Conservation (phyloP, 2,797 vertebrate species). For the Anas flavirostris region DNA sequence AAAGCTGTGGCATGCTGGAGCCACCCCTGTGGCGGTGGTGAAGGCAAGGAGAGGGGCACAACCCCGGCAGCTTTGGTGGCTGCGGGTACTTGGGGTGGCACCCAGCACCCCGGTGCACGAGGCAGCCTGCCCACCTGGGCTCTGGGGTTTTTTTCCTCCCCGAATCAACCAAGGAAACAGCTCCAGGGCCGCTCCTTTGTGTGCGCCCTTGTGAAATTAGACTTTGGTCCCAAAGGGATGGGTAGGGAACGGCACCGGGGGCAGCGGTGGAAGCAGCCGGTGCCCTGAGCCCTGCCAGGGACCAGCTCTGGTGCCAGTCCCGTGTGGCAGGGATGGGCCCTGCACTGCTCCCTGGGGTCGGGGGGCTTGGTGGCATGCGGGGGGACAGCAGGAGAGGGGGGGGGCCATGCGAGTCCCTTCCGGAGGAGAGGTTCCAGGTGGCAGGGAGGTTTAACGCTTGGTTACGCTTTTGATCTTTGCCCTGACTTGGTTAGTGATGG, state of each 20-base stretch:
- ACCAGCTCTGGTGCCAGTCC: rapidly evolving
- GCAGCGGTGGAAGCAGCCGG: background rate
- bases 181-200: background rate
- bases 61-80: background rate
- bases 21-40: too few species aligned
- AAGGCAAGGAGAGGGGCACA: background rate
- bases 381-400: background rate
- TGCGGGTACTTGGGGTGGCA: background rate
- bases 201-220: background rate
- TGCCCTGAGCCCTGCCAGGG: background rate
- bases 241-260: background rate
- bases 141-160: background rate
- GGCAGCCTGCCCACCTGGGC: rapidly evolving
- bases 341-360: background rate
- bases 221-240: background rate
- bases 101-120: rapidly evolving
- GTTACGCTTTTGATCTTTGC: constrained; percentile 42
- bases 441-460: background rate
- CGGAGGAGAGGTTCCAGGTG: background rate
- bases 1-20: rapidly evolving
- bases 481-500: background rate
- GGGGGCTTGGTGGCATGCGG: background rate
- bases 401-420: background rate
- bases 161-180: background rate
- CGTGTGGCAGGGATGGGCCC: rapidly evolving